Evolutionary conservation across 2,888 invertebrate genomes (phyloP).

Genomic region (Rhyacophila evoluta): DNA sequence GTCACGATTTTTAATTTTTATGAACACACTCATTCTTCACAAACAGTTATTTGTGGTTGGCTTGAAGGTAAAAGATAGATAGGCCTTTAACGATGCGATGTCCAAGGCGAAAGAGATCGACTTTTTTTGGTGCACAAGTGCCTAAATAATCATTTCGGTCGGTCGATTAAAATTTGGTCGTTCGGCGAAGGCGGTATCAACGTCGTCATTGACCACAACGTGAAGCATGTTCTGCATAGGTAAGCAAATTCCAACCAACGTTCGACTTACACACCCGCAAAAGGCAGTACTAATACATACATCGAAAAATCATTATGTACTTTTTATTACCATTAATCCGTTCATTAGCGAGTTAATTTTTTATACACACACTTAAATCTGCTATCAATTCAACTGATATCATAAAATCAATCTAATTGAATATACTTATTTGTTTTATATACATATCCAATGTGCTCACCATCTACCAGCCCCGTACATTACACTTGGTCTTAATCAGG

Average conservation of each 20-base stretch:
- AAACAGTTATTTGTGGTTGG: constrained; percentile 8
- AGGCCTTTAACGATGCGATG: not conserved
- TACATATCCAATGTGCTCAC: no score
- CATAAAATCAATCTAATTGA: no score
- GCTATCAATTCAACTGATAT: no score
- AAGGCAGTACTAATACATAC: no score
- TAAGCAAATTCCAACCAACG: not conserved
- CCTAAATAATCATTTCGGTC: not conserved
- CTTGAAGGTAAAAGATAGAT: constrained; percentile 12
- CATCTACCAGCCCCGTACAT: no score
- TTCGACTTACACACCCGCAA: no score
- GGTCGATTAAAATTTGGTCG: not conserved
- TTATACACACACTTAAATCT: no score
- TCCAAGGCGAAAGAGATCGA: constrained; percentile 18
- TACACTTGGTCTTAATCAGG: no score
- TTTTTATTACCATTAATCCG: no score
- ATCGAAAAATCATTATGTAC: no score
- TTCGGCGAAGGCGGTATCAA: not conserved
- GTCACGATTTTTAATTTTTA: constrained; percentile 21
- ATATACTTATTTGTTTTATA: no score
- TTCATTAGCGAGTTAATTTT: no score
- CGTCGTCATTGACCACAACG: not conserved
- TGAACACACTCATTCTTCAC: not conserved
- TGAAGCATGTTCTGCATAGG: not conserved
- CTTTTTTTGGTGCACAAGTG: not conserved